phyloP scores from a whole-genome alignment of 2,888 invertebrate genomes.

The Capitulum mitella region DNA sequence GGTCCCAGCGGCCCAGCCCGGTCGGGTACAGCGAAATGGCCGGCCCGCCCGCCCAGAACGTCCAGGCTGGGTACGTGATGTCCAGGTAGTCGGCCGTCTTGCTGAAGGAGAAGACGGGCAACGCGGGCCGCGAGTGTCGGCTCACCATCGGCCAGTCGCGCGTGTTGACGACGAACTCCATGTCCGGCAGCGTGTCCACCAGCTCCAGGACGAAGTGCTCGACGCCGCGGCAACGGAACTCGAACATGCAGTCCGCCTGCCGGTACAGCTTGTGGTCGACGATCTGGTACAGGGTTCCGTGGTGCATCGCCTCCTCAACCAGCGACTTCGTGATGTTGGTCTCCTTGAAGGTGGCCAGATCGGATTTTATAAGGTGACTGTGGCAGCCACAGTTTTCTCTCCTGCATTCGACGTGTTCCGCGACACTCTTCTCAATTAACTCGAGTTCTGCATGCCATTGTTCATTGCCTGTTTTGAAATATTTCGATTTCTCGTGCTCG shows the following conservation, averaged over 20 bases:
- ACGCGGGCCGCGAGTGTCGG: conserved; percentile 41
- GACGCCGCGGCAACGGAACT: conserved; percentile 57
- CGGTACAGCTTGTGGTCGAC: conserved; percentile 71
- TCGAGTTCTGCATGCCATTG: neutral
- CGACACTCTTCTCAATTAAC: neutral
- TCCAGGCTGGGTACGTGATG: conserved; percentile 90
- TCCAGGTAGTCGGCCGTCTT: conserved; percentile 76
- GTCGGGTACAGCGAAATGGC: conserved; percentile 87
- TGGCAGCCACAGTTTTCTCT: neutral
- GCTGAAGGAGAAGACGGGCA: conserved; percentile 93
- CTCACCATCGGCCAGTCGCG: conserved; percentile 88
- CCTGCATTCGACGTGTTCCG: neutral
- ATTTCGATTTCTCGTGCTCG: neutral
- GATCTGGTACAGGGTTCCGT: conserved; percentile 61
- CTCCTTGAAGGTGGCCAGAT: neutral
- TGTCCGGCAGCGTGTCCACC: conserved; percentile 52
- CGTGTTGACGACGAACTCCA: conserved; percentile 80
- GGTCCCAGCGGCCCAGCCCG: conserved; percentile 90
- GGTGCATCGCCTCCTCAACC: neutral
- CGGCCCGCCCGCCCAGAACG: conserved; percentile 97
- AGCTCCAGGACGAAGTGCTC: conserved; percentile 35
- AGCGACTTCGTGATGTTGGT: neutral
- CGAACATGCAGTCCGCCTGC: conserved; percentile 80
- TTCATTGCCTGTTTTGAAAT: neutral
- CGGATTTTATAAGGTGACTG: neutral